Evolutionary conservation across 2,797 vertebrate genomes (phyloP).

Genomic region (Cercopithecus mitis): DNA sequence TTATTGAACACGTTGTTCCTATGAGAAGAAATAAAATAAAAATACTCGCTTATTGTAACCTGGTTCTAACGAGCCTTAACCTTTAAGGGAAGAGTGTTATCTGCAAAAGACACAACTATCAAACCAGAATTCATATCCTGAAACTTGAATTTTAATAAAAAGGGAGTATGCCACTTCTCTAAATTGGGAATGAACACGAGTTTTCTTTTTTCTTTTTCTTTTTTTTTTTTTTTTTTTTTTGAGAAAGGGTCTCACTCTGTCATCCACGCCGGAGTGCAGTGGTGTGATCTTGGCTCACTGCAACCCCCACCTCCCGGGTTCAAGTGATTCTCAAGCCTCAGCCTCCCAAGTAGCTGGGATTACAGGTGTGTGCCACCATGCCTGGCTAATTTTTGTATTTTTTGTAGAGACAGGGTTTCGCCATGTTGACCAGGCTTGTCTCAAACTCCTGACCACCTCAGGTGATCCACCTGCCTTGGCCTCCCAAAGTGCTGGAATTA

Average conservation of each 20-base stretch:
- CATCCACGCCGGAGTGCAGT: background rate
- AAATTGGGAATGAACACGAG: background rate
- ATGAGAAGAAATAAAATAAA: background rate
- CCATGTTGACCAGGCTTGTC: background rate
- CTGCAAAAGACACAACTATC: background rate
- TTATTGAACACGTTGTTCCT: background rate
- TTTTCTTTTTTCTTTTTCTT: background rate
- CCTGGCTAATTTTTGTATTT: background rate
- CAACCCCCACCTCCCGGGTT: background rate
- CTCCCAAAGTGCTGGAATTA: background rate
- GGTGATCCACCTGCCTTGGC: background rate
- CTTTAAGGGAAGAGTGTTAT: background rate
- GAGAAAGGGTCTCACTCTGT: background rate
- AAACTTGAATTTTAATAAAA: slow-evolving; percentile 13
- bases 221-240: background rate
- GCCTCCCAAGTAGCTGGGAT: background rate
- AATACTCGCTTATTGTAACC: background rate
- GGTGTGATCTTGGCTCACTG: background rate
- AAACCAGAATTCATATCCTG: background rate
- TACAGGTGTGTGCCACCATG: background rate
- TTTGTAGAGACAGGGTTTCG: background rate
- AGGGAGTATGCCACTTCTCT: background rate
- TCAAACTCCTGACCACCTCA: background rate
- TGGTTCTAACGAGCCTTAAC: background rate
- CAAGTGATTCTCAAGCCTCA: background rate